phyloP scores from a whole-genome alignment of 1,140 invertebrate genomes.

The Theocolax elegans region DNA sequence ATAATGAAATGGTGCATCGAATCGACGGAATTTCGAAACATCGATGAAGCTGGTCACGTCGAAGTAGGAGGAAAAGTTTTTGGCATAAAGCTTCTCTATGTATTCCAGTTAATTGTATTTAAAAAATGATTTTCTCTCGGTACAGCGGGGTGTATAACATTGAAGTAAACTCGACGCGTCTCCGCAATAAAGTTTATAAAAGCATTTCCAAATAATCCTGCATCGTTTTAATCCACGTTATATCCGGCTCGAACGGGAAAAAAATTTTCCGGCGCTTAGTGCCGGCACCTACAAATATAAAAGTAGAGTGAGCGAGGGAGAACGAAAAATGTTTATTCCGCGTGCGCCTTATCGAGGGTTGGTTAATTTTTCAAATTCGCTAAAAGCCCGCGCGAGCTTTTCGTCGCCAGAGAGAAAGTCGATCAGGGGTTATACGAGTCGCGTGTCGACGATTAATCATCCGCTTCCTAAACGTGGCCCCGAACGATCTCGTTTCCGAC shows the following conservation, averaged over 20 bases:
- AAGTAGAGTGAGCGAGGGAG: no score
- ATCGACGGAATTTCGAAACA: no score
- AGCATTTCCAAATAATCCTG: neutral
- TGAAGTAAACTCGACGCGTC: no score
- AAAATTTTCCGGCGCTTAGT: neutral
- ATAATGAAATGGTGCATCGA: no score
- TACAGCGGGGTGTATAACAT: no score
- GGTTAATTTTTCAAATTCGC: neutral
- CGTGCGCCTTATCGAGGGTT: neutral
- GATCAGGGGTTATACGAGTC: conserved; percentile 15
- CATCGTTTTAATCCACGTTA: neutral
- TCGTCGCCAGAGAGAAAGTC: neutral
- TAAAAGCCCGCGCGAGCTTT: neutral
- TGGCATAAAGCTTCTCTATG: no score
- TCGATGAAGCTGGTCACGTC: no score
- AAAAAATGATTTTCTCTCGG: neutral
- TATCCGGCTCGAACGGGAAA: neutral
- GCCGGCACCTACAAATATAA: neutral
- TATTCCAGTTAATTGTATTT: neutral
- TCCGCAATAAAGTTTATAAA: neutral
- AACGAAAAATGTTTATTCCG: neutral
- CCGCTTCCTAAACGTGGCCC: conserved; percentile 21
- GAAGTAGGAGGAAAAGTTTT: no score
- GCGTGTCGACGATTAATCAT: conserved; percentile 37
- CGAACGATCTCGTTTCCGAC: conserved; percentile 31